A percentile compares a stretch with the other conserved stretches of the same genome.
Evolutionary conservation across 2,113 vertebrate genomes (phyloP).

Genomic region (Lepisosteus oculatus): DNA sequence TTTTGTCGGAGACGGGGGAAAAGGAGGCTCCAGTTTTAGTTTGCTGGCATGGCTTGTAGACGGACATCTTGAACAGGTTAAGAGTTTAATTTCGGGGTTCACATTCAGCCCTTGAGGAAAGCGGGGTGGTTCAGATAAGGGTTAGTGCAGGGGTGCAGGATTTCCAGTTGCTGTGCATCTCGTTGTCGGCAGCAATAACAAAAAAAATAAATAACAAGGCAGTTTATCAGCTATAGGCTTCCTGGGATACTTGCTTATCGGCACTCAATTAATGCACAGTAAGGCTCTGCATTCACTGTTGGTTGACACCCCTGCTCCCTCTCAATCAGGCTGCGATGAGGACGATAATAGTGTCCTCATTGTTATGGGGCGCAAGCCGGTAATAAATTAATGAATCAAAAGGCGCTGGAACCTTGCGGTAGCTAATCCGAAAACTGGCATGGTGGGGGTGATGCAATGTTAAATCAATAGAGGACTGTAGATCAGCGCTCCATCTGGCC

Average conservation of each 20-base stretch:
- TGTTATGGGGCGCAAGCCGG: conserved; percentile 18
- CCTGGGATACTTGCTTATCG: background rate
- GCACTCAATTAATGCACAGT: conserved; percentile 1
- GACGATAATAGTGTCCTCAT: conserved; percentile 14
- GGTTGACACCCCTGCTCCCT: conserved; percentile 2
- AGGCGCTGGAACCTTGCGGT: conserved; percentile 2
- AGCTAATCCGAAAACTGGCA: conserved; percentile 16
- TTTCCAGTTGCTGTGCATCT: too few relatives aligned
- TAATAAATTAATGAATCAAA: conserved; percentile 33
- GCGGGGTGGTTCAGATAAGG: too few relatives aligned
- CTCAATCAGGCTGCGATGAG: conserved; percentile 3
- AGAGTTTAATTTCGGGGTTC: too few relatives aligned
- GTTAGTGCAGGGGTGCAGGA: too few relatives aligned
- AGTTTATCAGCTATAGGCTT: too few relatives aligned
- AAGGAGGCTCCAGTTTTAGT: background rate
- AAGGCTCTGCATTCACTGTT: conserved; percentile 6
- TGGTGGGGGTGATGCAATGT: conserved; percentile 7
- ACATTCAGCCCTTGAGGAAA: too few relatives aligned
- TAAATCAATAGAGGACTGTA: conserved; percentile 64
- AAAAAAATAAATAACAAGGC: too few relatives aligned
- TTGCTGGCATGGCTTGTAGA: too few relatives aligned
- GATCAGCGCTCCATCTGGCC: conserved; percentile 68
- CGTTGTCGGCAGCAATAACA: too few relatives aligned
- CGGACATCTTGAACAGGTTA: too few relatives aligned
- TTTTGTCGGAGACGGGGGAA: background rate